These are phyloP conservation scores for Melinopterus prodromus DNA, from an alignment of 2,888 invertebrate genomes.

Conservation along the genomic window DNA sequence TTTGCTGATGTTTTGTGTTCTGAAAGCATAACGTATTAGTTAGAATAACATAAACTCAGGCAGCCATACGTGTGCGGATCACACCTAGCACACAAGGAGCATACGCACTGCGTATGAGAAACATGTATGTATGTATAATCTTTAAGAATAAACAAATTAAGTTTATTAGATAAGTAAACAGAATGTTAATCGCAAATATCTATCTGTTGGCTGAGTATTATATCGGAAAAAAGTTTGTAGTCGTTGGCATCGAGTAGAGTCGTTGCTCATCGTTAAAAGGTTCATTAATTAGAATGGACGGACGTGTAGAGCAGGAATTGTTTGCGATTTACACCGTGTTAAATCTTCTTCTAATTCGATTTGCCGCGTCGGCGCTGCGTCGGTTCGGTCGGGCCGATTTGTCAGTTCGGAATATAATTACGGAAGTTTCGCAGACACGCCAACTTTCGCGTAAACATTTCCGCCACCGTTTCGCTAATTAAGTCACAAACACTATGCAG, in stretches of 20 bases:
- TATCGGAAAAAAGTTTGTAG: too few relatives aligned
- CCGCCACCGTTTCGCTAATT: background rate
- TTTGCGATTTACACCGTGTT: slow-evolving; percentile 33
- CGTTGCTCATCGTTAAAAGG: background rate
- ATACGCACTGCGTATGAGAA: too few relatives aligned
- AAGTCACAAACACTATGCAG: background rate
- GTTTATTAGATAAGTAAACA: too few relatives aligned
- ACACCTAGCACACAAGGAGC: too few relatives aligned
- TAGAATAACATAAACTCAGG: too few relatives aligned
- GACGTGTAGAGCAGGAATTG: slow-evolving; percentile 46
- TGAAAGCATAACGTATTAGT: too few relatives aligned
- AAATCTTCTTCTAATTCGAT: slow-evolving; percentile 31
- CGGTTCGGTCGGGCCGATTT: slow-evolving; percentile 5
- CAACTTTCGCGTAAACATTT: slow-evolving; percentile 21
- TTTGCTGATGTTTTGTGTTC: too few relatives aligned
- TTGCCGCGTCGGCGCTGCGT: slow-evolving; percentile 5
- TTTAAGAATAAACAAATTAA: too few relatives aligned
- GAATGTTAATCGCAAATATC: too few relatives aligned
- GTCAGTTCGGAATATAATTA: slow-evolving; percentile 27
- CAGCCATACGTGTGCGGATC: too few relatives aligned
- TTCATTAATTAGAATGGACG: slow-evolving; percentile 52
- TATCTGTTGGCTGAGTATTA: too few relatives aligned
- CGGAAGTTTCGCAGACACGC: slow-evolving; percentile 14
- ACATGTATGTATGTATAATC: too few relatives aligned
- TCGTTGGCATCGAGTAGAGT: background rate